Conservation (phyloP, 2,113 vertebrate species). For the Orcinus orca region DNA sequence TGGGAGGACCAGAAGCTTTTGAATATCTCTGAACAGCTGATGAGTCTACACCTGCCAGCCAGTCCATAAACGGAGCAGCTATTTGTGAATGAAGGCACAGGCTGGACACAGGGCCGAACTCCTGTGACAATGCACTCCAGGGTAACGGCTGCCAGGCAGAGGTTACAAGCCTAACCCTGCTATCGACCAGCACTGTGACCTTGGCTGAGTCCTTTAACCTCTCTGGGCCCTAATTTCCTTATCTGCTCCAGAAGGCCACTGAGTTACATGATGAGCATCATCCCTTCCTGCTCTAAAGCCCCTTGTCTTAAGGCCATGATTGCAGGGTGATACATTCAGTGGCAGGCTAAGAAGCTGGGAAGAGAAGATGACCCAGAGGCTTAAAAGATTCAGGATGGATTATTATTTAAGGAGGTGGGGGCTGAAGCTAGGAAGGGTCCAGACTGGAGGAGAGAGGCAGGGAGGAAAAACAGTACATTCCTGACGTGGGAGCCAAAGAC, state of each 20-base stretch:
- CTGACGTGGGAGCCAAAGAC: not conserved
- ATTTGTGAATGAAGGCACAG: not conserved
- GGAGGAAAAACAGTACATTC: not conserved
- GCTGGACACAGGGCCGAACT: not conserved
- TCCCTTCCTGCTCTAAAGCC: not conserved
- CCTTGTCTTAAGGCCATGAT: not conserved
- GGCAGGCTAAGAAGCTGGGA: not conserved
- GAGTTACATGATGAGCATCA: too few relatives aligned
- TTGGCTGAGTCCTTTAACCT: not conserved
- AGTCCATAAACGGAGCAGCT: not conserved
- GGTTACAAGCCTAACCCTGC: not conserved
- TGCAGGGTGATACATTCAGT: not conserved
- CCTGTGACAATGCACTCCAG: not conserved
- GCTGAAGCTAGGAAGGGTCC: not conserved
- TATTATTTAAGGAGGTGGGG: not conserved
- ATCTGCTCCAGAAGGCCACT: not conserved
- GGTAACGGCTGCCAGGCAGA: not conserved
- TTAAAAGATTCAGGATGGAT: not conserved
- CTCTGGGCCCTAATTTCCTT: not conserved
- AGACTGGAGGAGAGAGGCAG: not conserved
- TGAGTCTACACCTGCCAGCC: not conserved
- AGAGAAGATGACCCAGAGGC: not conserved
- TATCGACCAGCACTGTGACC: not conserved
- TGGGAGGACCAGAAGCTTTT: not conserved
- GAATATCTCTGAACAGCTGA: not conserved